Percentiles rank a stretch among this genome's conserved stretches.
Conservation (phyloP, 2,888 invertebrate genomes). For the Brachylomia viminalis region DNA sequence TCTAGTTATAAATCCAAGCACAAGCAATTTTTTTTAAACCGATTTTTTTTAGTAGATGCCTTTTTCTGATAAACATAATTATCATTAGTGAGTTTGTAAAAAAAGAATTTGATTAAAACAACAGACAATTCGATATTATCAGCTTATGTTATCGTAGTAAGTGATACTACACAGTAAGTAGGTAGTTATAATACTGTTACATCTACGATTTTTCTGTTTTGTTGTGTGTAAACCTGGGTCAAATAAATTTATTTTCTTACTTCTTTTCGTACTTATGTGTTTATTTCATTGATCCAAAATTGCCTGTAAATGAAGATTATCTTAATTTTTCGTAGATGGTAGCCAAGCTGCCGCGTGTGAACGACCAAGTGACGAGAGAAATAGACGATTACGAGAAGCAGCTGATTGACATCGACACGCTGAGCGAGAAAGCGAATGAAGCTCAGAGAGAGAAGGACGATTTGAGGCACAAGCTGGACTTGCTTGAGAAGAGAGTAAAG, state of each 20-base stretch:
- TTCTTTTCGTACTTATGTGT: not conserved
- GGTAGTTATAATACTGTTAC: not conserved
- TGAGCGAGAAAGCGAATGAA: constrained; percentile 93
- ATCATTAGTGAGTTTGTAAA: no score
- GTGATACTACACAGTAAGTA: not conserved
- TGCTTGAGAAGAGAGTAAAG: constrained; percentile 93
- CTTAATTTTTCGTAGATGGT: constrained; percentile 89
- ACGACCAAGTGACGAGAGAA: constrained; percentile 92
- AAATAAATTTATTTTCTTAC: not conserved
- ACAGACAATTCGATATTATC: not conserved
- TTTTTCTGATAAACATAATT: not conserved
- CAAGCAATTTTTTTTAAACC: not conserved
- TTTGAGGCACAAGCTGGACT: constrained; percentile 92
- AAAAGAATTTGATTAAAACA: not conserved
- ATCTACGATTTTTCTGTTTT: no score
- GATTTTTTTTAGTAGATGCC: no score
- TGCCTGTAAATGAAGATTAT: not conserved
- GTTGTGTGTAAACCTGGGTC: not conserved
- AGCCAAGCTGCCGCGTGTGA: constrained; percentile 91
- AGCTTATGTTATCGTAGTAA: not conserved
- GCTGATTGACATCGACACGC: constrained; percentile 94
- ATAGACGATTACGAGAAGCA: constrained; percentile 94
- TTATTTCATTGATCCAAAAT: not conserved
- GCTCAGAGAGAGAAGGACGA: constrained; percentile 92
- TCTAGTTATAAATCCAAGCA: no score